Percentiles rank a stretch among this genome's conserved stretches.
phyloP scores from a whole-genome alignment of 2,797 vertebrate species.

The Numenius phaeopus region DNA sequence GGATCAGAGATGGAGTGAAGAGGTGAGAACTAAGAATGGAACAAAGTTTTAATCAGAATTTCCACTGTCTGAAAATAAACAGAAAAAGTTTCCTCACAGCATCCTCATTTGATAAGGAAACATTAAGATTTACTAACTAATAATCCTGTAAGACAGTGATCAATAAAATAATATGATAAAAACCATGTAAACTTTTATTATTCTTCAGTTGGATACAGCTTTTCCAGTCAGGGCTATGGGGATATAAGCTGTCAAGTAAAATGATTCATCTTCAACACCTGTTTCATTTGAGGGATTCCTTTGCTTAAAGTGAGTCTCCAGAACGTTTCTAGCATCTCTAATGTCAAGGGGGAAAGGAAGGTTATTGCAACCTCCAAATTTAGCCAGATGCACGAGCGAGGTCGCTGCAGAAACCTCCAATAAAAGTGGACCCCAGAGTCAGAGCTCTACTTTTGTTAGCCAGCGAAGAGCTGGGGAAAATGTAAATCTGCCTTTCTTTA shows the following conservation, averaged over 20 bases:
- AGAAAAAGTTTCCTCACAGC: not conserved
- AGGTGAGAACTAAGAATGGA: not conserved
- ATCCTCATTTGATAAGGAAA: not conserved
- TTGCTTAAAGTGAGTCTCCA: not conserved
- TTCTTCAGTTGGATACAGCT: not conserved
- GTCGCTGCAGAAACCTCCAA: not conserved
- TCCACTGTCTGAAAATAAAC: not conserved
- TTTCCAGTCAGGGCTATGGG: not conserved
- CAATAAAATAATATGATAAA: not conserved
- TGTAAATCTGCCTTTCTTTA: not conserved
- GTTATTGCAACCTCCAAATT: not conserved
- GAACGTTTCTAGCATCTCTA: not conserved
- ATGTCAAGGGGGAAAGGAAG: not conserved
- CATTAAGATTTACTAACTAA: not conserved
- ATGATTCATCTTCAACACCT: slow-evolving; percentile 40
- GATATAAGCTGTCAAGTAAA: slow-evolving; percentile 2
- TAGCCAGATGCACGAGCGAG: rapidly evolving
- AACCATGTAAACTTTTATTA: not conserved
- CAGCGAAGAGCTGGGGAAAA: not conserved
- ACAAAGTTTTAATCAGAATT: not conserved
- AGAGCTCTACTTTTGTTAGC: not conserved
- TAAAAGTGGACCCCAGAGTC: not conserved
- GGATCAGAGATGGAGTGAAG: not conserved
- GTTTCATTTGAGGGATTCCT: slow-evolving; percentile 35
- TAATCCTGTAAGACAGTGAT: not conserved